phyloP scores from a whole-genome alignment of 2,888 invertebrate genomes.

The Drosophila robusta region DNA sequence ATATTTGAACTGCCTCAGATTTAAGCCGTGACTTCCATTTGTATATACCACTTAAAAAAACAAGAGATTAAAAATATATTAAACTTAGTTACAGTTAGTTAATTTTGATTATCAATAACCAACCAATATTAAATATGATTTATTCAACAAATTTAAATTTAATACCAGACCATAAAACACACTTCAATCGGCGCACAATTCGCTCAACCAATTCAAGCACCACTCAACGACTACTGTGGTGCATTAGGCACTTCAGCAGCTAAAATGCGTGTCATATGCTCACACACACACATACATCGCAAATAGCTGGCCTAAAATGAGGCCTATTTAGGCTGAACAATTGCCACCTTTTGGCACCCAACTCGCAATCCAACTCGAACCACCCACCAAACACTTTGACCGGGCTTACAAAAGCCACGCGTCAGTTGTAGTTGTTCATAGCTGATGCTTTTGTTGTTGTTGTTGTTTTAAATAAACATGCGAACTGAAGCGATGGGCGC shows the following conservation, averaged over 20 bases:
- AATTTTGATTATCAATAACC: neutral
- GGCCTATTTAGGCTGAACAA: conserved; percentile 66
- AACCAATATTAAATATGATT: neutral
- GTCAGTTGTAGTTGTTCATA: conserved; percentile 18
- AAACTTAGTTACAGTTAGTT: neutral
- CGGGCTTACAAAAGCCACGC: conserved; percentile 45
- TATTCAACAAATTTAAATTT: conserved; percentile 9
- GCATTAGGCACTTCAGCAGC: conserved; percentile 26
- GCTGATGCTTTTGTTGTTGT: conserved; percentile 19
- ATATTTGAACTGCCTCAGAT: too few species aligned
- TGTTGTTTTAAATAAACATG: conserved; percentile 73
- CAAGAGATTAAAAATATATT: neutral
- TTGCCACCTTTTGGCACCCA: conserved; percentile 37
- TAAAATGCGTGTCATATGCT: conserved; percentile 58
- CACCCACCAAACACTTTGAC: conserved; percentile 28
- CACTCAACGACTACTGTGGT: conserved; percentile 30
- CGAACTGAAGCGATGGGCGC: conserved; percentile 33
- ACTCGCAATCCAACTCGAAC: neutral
- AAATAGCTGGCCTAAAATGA: conserved; percentile 57
- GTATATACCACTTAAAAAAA: neutral
- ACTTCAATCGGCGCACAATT: conserved; percentile 39
- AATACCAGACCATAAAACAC: conserved; percentile 8
- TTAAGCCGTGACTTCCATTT: too few species aligned
- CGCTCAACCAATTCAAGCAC: conserved; percentile 25
- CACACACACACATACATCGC: conserved; percentile 14